Base-by-base conservation (phyloP, 1,140 invertebrate species). In the Atta cephalotes region DNA sequence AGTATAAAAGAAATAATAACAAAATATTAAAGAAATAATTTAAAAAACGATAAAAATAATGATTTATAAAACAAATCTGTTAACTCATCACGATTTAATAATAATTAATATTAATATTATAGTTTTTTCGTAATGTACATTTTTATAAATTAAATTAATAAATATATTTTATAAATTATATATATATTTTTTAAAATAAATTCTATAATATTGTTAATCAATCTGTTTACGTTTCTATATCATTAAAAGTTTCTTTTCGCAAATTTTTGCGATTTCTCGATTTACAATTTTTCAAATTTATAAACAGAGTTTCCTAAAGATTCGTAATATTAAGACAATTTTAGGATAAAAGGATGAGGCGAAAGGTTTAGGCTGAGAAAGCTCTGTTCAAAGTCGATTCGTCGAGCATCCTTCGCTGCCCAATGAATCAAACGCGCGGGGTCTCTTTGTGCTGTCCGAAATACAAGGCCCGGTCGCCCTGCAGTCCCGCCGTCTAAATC, bases 401-500 rank as follows among this genome's bases (percentile, higher is more conserved):
- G 63, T 86, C 87, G 76, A 63, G 84, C 71, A 89, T 89, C 86
- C 88, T 89, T 89, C 77, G 77, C 77, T 85, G 65, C 51, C 87
- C 84, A 81, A 89, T 89, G 88, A 89, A 89, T 89, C 88, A 89
- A 79, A 80, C 63, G 70, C 77, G 77, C 74, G 88, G 45, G 16
- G 45, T 65, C 85, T 65, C 88, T 90, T 90, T 90, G 89, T 89
- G 71, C 58, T 89, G 88, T 53, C 88, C 88, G 88, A 90, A 90
- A 88, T 90, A 88, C 84, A 89, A 90, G 88, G 77, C 78, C 87
- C 77, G 85, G 66, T 88, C 82, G 85, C 77, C 88, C 90, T 84
- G 79, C 68, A 82, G 90, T 82, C 71, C 80, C 89, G 77, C 76
- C 81, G 86, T 91, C 89, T 91, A 91, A 91, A 91, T 90, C 89